Percentiles rank a stretch among this genome's conserved stretches.
phyloP scores from a whole-genome alignment of 1,140 invertebrate genomes.

The Zaprionus davidi region DNA sequence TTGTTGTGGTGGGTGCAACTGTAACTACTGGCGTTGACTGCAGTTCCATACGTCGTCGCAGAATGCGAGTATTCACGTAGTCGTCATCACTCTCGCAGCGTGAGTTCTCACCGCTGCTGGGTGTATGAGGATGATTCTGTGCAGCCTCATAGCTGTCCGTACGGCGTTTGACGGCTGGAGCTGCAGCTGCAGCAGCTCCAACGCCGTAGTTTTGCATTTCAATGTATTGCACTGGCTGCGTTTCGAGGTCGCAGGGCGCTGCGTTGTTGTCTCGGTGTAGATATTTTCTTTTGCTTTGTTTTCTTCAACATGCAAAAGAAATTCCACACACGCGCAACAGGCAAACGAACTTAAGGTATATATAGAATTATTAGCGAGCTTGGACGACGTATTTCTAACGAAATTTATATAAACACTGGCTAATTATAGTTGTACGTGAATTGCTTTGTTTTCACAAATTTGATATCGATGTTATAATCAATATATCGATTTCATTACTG shows the following conservation, averaged over 20 bases:
- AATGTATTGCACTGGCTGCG: constrained; percentile 70
- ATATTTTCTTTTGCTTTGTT: constrained; percentile 64
- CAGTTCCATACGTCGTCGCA: constrained; percentile 47
- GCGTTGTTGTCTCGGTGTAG: constrained; percentile 68
- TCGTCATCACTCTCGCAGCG: constrained; percentile 76
- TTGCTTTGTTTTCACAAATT: constrained; percentile 40
- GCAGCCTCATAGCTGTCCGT: constrained; percentile 75
- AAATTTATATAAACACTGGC: constrained; percentile 66
- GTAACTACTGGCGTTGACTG: constrained; percentile 60
- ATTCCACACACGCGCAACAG: constrained; percentile 64
- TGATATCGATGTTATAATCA: constrained; percentile 23
- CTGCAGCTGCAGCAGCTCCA: constrained; percentile 52
- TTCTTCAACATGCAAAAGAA: constrained; percentile 71
- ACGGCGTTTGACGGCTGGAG: constrained; percentile 74
- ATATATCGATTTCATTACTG: neutral
- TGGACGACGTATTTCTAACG: constrained; percentile 42
- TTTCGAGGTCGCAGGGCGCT: constrained; percentile 64
- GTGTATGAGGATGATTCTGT: constrained; percentile 62
- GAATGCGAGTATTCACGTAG: constrained; percentile 63
- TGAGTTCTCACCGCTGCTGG: constrained; percentile 72
- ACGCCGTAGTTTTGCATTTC: constrained; percentile 73
- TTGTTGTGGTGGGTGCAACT: constrained; percentile 46
- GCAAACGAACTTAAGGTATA: constrained; percentile 47
- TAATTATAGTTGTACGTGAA: constrained; percentile 36
- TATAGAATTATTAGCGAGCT: constrained; percentile 30